Evolutionary conservation across 2,113 vertebrate genomes (phyloP).

Genomic region (Gracilinanus agilis): DNA sequence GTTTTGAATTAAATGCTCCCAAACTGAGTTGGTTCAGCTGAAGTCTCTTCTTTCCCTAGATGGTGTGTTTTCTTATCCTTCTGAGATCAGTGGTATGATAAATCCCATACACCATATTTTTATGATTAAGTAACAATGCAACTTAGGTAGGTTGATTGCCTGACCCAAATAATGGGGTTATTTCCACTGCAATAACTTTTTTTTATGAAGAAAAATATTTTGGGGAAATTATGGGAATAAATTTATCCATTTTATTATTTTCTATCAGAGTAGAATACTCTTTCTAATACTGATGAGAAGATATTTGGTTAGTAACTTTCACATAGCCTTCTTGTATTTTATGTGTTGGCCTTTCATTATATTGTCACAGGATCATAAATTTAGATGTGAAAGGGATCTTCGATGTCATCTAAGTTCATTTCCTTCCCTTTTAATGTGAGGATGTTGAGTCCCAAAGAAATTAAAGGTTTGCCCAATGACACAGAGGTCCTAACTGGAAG

Average conservation of each 20-base stretch:
- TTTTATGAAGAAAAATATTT: background rate
- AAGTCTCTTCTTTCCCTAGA: conserved; percentile 67
- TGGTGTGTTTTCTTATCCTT: conserved; percentile 56
- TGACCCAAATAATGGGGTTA: conserved; percentile 28
- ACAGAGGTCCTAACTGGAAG: background rate
- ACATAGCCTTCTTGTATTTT: background rate
- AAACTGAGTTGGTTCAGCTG: conserved; percentile 66
- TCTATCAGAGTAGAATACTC: background rate
- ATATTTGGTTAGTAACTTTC: background rate
- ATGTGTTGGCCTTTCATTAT: background rate
- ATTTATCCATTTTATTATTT: background rate
- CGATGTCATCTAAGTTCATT: background rate
- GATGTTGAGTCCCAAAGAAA: background rate
- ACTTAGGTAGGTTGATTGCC: conserved; percentile 10
- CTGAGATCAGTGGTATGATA: conserved; percentile 34
- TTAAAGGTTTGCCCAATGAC: background rate
- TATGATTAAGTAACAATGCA: conserved; percentile 53
- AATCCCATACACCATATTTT: conserved; percentile 40
- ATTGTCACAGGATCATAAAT: background rate
- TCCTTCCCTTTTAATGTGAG: background rate
- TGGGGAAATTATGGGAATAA: background rate
- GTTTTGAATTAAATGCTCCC: conserved; percentile 84
- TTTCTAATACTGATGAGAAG: background rate
- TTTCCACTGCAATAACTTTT: conserved; percentile 31
- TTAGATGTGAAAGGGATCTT: background rate